Evolutionary conservation across 1,140 invertebrate genomes (phyloP).

Genomic region (Drosophila albomicans): DNA sequence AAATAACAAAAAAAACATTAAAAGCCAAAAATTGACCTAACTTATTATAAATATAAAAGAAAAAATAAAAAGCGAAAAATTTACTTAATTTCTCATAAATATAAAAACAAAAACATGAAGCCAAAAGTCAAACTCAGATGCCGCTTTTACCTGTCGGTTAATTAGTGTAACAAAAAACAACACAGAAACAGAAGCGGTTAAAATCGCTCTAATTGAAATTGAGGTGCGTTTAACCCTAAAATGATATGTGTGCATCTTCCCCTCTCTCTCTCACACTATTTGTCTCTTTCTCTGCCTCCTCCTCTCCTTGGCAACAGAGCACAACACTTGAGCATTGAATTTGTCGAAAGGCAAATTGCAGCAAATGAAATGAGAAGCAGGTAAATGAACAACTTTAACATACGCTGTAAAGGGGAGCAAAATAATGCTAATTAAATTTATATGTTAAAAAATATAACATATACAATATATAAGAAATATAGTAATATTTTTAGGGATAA

Average conservation of each 20-base stretch:
- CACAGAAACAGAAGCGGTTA: neutral
- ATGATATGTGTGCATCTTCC: neutral
- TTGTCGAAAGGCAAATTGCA: slow-evolving; percentile 20
- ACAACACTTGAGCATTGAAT: slow-evolving; percentile 29
- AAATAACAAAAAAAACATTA: no score
- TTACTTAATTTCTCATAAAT: no score
- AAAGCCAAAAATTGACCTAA: no score
- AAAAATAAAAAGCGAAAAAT: no score
- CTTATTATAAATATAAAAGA: no score
- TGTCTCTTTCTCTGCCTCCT: no score
- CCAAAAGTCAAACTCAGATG: neutral
- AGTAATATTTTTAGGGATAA: no score
- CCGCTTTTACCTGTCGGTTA: slow-evolving; percentile 1
- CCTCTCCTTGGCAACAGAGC: neutral
- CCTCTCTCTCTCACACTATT: neutral
- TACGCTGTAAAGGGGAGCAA: no score
- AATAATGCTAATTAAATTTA: no score
- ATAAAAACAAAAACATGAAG: neutral
- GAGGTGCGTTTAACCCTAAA: slow-evolving; percentile 35
- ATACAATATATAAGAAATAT: no score
- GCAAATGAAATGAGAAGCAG: neutral
- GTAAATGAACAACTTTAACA: neutral
- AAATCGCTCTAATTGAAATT: slow-evolving; percentile 18
- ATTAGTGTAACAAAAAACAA: neutral
- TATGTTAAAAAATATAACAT: no score